Percentiles rank a stretch among this genome's conserved stretches.
Evolutionary conservation across 2,113 vertebrate genomes (phyloP).

Genomic region (Talpa occidentalis): DNA sequence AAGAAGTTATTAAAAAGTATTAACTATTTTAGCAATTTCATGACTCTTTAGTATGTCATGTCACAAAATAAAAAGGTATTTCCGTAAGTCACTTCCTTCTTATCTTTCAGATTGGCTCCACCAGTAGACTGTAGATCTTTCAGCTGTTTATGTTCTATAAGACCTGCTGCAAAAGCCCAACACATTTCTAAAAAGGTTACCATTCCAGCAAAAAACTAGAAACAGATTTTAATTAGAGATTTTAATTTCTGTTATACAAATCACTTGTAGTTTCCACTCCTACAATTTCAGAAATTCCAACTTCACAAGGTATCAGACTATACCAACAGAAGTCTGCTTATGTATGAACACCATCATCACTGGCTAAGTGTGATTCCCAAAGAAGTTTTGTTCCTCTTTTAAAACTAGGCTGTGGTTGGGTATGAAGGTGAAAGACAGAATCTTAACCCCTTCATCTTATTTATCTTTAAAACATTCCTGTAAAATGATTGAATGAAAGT

Average conservation of each 20-base stretch:
- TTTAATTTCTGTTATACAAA: not conserved
- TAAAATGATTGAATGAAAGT: not conserved
- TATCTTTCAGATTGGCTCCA: not conserved
- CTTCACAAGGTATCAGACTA: constrained; percentile 24
- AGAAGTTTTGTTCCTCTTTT: constrained; percentile 47
- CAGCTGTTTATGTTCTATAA: not conserved
- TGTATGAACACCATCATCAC: not conserved
- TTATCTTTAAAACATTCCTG: constrained; percentile 39
- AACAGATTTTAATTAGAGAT: constrained; percentile 19
- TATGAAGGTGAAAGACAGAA: not conserved
- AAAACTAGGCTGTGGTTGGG: not conserved
- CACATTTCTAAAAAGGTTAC: not conserved
- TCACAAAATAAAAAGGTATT: not conserved
- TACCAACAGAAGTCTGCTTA: constrained; percentile 24
- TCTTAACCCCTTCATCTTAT: constrained; percentile 10
- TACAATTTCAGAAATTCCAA: constrained; percentile 42
- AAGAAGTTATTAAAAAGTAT: constrained; percentile 8
- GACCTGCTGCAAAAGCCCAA: not conserved
- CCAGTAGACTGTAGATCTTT: not conserved
- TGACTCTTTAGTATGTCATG: not conserved
- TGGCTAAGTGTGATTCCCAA: not conserved
- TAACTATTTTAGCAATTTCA: constrained; percentile 21
- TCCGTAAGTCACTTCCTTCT: constrained; percentile 10
- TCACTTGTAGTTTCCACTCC: not conserved
- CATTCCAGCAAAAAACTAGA: not conserved